Base-by-base conservation (phyloP, 2,797 vertebrate species). In the Synaphobranchus kaupii region DNA sequence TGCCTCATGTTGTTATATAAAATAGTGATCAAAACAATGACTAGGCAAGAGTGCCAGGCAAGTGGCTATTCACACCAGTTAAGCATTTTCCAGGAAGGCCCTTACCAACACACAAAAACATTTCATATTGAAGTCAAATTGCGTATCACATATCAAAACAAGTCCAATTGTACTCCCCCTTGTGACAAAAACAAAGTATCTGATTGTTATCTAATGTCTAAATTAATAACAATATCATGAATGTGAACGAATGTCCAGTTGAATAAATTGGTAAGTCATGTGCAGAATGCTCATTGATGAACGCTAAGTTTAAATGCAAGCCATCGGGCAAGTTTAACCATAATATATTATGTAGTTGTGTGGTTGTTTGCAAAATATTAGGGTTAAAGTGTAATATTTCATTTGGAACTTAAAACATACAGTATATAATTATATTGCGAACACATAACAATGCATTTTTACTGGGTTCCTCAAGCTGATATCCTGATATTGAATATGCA, bases 101-200 rank as follows among this genome's bases (percentile, higher is more conserved):
- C 68, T 89, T 85, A 12, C 52, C 48, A 87, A 84, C 78, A 89
- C 85, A 91, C 88, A 81, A 88, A 88, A 87, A 86, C 31, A 71
- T 78, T 90, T 83, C 85, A 87, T 91, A 90, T 90, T 86, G 52
- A 66, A 66, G 3, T 28, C 63, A 66, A n/a, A 89, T 86, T 17
- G 20, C 13, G 54, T 82, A 88, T 90, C 86, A 89, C 81, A 88
- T 86, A 87, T 90, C 89, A 91, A 91, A 91, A 91, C 89, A 91
- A 86, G 86, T 83, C 28, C 34, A 31, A 50, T 84, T 86, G 89
- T 84, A 83, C 84, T 56, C n/a, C 80, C 80, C 88, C 66, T 83
- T 81, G 83, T 83, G 80, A 88, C 87, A 90, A 88, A 85, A 90
- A 90, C 85, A 91, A 85, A 88, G 86, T 44, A 78, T 82, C 81